Base-by-base conservation (phyloP, 2,888 invertebrate genomes). In the Neocrepidodera transversa region DNA sequence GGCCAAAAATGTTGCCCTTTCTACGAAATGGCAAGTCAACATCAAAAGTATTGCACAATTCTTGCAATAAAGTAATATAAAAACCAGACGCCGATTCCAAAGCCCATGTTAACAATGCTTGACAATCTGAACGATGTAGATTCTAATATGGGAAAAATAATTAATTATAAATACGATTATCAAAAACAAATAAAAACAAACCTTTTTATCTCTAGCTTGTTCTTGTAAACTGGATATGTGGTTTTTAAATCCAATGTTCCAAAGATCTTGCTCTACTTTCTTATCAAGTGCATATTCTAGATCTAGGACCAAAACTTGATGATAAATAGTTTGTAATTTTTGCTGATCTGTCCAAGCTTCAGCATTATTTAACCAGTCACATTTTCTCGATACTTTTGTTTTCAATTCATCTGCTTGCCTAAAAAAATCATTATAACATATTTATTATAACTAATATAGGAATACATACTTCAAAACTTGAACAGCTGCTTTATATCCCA, bases 241-340 rank as follows among this genome's bases (percentile, higher is more conserved):
- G 79, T 91, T 91, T 78, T 93, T 93, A 81, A 94, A 93, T 49
- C 92, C 92, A 71, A 90, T 84, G 80, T 91, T 93, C 93, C 93
- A 94, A 68, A 94, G 81, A 73, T 93, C 93, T 75, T 92, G 93
- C 76, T 94, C 94, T 23, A 93, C 91, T 81, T 93, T 93, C 78
- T 90, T 90, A 77, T 93, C 92, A 71, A 94, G 80, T 11, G 93
- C 93, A 83, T 91, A 92, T 77, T 93, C 93, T 69, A 93, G 81
- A 79, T 93, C 93, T 56, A 89, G 80, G 51, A 93, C 85, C 60
- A 94, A 81, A 50, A 93, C 87, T 79, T 89, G 86, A 76, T 89
- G 88, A 73, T 87, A 87, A 20, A 80, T 75, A 1, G 74, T 77
- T 68, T 79, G 79, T 52, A 90, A 82, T 82, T 89, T 84, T 66